Evolutionary conservation across 2,113 vertebrate genomes (phyloP), one percentile per base, ranked within the genome.

Genomic region (Corythaixoides concolor): DNA sequence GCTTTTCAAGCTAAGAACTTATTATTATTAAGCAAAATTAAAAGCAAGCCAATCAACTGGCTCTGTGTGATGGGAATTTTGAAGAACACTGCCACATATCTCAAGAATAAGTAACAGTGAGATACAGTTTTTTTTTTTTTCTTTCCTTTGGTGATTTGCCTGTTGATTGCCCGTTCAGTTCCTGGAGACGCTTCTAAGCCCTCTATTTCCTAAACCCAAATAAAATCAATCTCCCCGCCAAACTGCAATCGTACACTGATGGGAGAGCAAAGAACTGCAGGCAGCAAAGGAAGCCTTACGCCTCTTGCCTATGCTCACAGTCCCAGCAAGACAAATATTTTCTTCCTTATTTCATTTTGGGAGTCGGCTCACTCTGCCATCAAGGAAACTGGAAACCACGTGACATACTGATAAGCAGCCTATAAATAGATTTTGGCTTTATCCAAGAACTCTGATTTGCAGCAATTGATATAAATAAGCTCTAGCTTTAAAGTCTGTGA

Each of bases 381-480:
- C 41, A 37, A 66, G 84, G 66, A 81, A 92, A 66, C 66, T 79
- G 70, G 77, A 82, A 95, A 85, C 26, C 45, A 53, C 1, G 2
- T 70, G 84, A 79, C 6, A 6, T 6, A 32, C 80, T 69, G 87
- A 43, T 80, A 94, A 91, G 67, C 8, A 10, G 8, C 69, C 90
- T 79, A 91, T 73, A 93, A 93, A 95, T 73, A 87, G 83, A 81
- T 76, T 58, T 32, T 5, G 50, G 66, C 73, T 95, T 82, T 62
- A 85, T 62, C 49, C 73, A 72, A 53, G 79, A 60, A 52, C 62
- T 76, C 69, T n/a, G 50, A 82, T 83, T 76, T 82, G 74, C 24
- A 8, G 74, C 80, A 69, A 73, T 17, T 76, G 56, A 81, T n/a
- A 82, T 32, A 81, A 90, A 82, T 60, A 89, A 81, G 32, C 64